Conservation (phyloP, 37 sponge, comb jelly and placozoan species). For the Aphrocallistes beatrix region DNA sequence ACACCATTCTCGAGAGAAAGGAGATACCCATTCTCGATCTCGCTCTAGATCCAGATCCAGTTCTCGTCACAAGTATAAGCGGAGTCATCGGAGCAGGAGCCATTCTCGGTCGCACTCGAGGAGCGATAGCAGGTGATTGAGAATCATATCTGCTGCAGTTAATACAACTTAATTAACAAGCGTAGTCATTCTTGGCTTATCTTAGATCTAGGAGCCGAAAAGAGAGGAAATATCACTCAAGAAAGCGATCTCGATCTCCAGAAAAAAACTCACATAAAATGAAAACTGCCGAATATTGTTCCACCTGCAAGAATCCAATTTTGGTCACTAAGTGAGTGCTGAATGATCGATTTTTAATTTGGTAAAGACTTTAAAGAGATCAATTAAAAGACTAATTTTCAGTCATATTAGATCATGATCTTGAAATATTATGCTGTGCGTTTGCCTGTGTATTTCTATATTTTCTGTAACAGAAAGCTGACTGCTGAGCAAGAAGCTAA, state of each 20-base stretch:
- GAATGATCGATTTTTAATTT: too few relatives aligned
- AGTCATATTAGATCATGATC: too few relatives aligned
- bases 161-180: neutral
- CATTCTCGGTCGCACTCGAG: neutral
- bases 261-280: neutral
- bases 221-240: neutral
- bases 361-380: too few relatives aligned
- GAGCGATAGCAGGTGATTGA: neutral
- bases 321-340: neutral
- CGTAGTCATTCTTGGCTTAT: neutral
- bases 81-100: neutral
- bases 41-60: neutral
- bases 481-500: constrained; percentile 38
- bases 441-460: too few relatives aligned
- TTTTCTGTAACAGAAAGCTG: too few relatives aligned
- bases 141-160: neutral
- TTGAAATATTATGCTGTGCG: too few relatives aligned
- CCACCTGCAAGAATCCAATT: neutral
- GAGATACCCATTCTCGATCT: neutral
- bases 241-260: constrained; percentile 2
- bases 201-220: neutral
- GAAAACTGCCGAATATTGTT: neutral
- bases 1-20: too few relatives aligned
- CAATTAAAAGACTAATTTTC: too few relatives aligned
- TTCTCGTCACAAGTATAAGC: neutral